Evolutionary conservation across 2,797 vertebrate species (phyloP).

Genomic region (Mormyrops boulengeri): DNA sequence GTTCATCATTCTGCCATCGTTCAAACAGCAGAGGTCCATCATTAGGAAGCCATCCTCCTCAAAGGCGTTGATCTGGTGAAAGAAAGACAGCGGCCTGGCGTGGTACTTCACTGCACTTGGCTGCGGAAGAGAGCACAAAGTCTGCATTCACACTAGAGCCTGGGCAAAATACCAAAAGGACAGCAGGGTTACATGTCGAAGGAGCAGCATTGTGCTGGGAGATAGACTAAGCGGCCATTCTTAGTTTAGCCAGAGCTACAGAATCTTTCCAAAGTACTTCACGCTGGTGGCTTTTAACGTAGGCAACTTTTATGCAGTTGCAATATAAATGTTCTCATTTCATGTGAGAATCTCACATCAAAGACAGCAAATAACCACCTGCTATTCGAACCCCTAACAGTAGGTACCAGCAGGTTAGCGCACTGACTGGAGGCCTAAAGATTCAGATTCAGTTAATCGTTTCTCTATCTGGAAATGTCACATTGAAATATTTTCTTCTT

Average conservation of each 20-base stretch:
- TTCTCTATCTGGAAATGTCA: not conserved
- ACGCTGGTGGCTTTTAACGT: not conserved
- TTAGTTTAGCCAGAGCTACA: not conserved
- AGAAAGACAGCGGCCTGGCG: constrained; percentile 63
- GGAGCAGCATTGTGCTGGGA: too few species aligned
- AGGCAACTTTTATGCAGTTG: not conserved
- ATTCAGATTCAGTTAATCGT: not conserved
- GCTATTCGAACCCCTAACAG: not conserved
- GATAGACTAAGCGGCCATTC: not conserved
- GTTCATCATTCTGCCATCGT: constrained; percentile 65
- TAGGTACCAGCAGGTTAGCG: not conserved
- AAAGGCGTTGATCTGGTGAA: constrained; percentile 93
- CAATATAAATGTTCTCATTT: not conserved
- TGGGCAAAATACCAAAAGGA: not conserved
- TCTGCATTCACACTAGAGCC: not conserved
- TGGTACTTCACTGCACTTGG: constrained; percentile 59
- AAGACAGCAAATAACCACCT: not conserved
- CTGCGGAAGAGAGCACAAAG: constrained; percentile 45
- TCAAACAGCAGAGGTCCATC: constrained; percentile 79
- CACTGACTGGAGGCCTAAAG: not conserved
- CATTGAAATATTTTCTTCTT: not conserved
- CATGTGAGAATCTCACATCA: not conserved
- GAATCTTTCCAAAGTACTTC: not conserved
- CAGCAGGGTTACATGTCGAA: not conserved
- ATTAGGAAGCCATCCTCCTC: constrained; percentile 81